Conservation (phyloP, 2,797 vertebrate species). For the Onychomys arenicola region DNA sequence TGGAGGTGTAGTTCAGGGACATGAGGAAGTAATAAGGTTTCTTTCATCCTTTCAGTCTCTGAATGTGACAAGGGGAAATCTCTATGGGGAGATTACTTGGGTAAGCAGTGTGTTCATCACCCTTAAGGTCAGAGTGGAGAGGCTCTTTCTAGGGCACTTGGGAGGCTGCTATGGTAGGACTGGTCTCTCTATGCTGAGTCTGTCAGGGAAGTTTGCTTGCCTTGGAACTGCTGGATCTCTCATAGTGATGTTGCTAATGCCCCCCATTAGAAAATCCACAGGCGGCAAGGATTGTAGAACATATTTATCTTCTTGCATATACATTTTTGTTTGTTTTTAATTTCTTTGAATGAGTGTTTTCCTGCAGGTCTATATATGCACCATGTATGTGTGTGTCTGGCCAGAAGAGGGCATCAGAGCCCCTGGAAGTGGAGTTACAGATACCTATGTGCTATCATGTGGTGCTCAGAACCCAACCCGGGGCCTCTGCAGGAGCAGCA, state of each 20-base stretch:
- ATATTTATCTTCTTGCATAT: neutral
- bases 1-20: neutral
- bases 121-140: neutral
- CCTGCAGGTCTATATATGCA: neutral
- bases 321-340: neutral
- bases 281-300: neutral
- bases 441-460: neutral
- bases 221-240: neutral
- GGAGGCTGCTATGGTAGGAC: neutral
- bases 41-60: neutral
- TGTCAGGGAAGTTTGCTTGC: neutral
- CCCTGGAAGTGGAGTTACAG: neutral
- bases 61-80: slow-evolving; percentile 9
- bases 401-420: neutral
- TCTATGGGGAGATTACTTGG: neutral
- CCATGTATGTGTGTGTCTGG: neutral
- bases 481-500: neutral
- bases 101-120: neutral
- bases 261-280: neutral
- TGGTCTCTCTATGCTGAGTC: neutral
- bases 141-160: neutral
- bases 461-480: neutral
- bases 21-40: slow-evolving; percentile 18
- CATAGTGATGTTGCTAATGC: neutral
- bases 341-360: neutral